Evolutionary conservation across 1,140 invertebrate species (phyloP), one percentile per base, ranked within the genome.

Genomic region (Sinella curviseta): DNA sequence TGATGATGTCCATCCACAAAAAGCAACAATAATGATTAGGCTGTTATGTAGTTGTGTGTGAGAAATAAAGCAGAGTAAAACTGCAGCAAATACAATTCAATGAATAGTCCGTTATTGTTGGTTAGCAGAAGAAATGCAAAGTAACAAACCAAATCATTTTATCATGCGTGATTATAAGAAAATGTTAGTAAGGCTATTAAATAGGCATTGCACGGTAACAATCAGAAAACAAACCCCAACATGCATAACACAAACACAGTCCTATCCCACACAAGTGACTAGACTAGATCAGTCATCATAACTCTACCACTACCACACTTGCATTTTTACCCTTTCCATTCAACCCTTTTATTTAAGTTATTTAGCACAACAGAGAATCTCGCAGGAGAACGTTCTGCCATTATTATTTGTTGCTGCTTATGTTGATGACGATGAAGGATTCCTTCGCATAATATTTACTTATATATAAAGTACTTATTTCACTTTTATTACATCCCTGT

Each of bases 291-390:
- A 65, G 16, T 65, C 24, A 65, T 26, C 26, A n/a, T 65, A 48
- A 48, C 39, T 48, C 39, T 48, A 48, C 39, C 39, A 12, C 39
- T 20, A 48, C 39, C 39, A 20, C 39, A 70, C 65, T n/a, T n/a
- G n/a, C n/a, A n/a, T 30, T 31, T 30, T 70, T 33, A 70, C 65
- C 65, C 65, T 70, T 70, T 70, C 65, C 65, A 70, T 70, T 70
- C 57, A 60, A 60, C 57, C 57, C 57, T 60, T 60, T 60, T 60
- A 26, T 12, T n/a, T n/a, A n/a, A n/a, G n/a, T 60, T 8, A 70
- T 70, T 31, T 33, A n/a, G 28, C 65, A 70, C 31, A 70, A 1
- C 8, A 4, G 4, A 2, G 4, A 4, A 14, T 14, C 12, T 30
- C 31, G 12, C 12, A 48, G 39, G 57, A 60, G 57, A 17, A 17